Percentiles rank a stretch among this genome's conserved stretches.
Conservation (phyloP, 2,113 vertebrate species). For the Falco punctatus region DNA sequence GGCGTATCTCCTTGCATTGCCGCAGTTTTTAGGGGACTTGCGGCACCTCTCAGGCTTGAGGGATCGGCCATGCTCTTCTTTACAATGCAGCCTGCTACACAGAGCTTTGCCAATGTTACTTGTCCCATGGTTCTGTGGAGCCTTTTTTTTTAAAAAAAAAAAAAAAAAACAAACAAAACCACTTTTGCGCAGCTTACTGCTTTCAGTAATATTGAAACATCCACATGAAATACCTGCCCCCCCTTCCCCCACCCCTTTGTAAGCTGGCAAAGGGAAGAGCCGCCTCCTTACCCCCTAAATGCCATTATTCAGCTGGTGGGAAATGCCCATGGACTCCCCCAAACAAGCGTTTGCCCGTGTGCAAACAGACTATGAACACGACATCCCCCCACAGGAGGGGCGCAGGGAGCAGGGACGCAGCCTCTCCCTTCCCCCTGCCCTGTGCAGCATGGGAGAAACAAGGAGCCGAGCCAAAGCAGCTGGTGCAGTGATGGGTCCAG, state of each 20-base stretch:
- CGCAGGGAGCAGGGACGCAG: background rate
- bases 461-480: background rate
- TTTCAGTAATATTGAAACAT: background rate
- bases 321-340: background rate
- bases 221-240: background rate
- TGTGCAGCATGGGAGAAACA: background rate
- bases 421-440: background rate
- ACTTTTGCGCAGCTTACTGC: background rate
- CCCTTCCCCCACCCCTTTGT: fast-evolving
- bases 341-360: fast-evolving
- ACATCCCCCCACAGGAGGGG: too few relatives aligned
- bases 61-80: background rate
- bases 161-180: too few relatives aligned
- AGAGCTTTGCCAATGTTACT: background rate
- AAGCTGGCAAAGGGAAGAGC: background rate
- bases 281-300: background rate
- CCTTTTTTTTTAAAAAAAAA: background rate
- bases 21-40: fast-evolving
- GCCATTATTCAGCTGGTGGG: background rate
- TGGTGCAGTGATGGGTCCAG: background rate
- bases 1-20: background rate
- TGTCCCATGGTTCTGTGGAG: background rate
- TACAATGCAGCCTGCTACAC: background rate
- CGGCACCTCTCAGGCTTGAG: background rate
- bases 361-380: too few relatives aligned